Conservation (phyloP, 1,140 invertebrate species). For the Copidosoma floridanum region DNA sequence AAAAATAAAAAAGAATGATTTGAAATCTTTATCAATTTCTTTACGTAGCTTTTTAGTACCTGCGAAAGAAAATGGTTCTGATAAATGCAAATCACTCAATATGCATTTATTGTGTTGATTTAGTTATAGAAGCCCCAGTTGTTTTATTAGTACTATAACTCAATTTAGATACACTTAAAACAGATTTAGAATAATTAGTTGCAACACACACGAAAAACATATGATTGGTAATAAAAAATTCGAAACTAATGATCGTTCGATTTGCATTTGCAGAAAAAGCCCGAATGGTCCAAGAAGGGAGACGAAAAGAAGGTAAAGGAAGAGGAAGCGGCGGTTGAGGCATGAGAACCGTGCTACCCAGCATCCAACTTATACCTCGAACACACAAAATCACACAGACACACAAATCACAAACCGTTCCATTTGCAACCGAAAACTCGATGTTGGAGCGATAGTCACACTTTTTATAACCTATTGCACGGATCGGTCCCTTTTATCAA, state of each 20-base stretch:
- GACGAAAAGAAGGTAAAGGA: slow-evolving; percentile 87
- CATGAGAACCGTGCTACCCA: slow-evolving; percentile 59
- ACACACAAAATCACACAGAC: slow-evolving; percentile 5
- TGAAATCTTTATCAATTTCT: too few relatives aligned
- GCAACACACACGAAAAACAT: too few relatives aligned
- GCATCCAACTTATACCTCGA: slow-evolving; percentile 29
- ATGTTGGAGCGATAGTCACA: slow-evolving; percentile 6
- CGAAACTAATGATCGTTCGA: neutral
- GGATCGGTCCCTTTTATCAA: neutral
- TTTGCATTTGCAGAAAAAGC: slow-evolving; percentile 73
- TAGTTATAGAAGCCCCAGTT: too few relatives aligned
- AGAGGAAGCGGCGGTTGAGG: slow-evolving; percentile 68
- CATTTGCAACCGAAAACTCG: slow-evolving; percentile 29
- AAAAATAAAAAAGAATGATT: too few relatives aligned
- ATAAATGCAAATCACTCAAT: too few relatives aligned
- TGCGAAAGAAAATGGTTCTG: too few relatives aligned
- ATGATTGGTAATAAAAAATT: too few relatives aligned
- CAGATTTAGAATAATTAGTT: too few relatives aligned
- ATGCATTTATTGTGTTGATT: too few relatives aligned
- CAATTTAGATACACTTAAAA: too few relatives aligned
- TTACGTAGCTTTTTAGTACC: too few relatives aligned
- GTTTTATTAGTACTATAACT: too few relatives aligned
- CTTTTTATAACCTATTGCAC: slow-evolving; percentile 16
- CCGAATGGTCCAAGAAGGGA: slow-evolving; percentile 87
- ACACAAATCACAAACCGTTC: slow-evolving; percentile 25